Evolutionary conservation across 2,888 invertebrate genomes (phyloP).

Genomic region (Pycnomerus fuliginosus): DNA sequence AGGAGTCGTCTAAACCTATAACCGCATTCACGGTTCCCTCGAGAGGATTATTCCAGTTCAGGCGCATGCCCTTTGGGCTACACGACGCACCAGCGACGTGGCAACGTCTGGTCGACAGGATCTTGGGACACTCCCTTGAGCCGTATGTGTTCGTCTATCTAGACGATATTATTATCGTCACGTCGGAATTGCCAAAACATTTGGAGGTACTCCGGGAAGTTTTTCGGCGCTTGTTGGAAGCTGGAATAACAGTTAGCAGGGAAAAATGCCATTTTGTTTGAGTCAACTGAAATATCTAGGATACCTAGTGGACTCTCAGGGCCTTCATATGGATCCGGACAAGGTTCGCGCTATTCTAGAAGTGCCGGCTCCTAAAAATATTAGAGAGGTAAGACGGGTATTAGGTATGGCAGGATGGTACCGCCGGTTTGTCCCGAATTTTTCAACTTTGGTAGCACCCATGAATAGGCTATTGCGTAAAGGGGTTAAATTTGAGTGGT

Average conservation of each 20-base stretch:
- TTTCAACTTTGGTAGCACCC: too few relatives aligned
- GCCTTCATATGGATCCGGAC: slow-evolving; percentile 22
- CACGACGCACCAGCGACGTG: slow-evolving; percentile 13
- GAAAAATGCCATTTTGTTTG: slow-evolving; percentile 25
- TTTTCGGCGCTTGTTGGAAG: too few relatives aligned
- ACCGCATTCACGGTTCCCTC: slow-evolving; percentile 11
- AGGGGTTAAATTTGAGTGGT: too few relatives aligned
- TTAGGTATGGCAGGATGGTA: slow-evolving; percentile 29
- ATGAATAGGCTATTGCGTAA: too few relatives aligned
- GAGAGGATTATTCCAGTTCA: slow-evolving; percentile 9
- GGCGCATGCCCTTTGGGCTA: too few relatives aligned
- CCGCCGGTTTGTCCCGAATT: too few relatives aligned
- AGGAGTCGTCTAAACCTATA: too few relatives aligned
- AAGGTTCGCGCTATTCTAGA: slow-evolving; percentile 22
- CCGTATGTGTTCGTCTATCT: slow-evolving; percentile 22
- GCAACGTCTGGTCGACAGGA: slow-evolving; percentile 17
- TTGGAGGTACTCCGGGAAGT: too few relatives aligned
- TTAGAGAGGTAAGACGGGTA: slow-evolving; percentile 22
- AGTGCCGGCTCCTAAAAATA: slow-evolving; percentile 19
- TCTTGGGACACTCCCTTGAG: slow-evolving; percentile 15
- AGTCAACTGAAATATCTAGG: slow-evolving; percentile 25
- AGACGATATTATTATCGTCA: slow-evolving; percentile 15
- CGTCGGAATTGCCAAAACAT: slow-evolving; percentile 11
- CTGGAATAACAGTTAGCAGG: slow-evolving; percentile 26
- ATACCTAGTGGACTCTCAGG: slow-evolving; percentile 22